Conservation (phyloP, 2,888 invertebrate species). For the Pemphredon lugubris region DNA sequence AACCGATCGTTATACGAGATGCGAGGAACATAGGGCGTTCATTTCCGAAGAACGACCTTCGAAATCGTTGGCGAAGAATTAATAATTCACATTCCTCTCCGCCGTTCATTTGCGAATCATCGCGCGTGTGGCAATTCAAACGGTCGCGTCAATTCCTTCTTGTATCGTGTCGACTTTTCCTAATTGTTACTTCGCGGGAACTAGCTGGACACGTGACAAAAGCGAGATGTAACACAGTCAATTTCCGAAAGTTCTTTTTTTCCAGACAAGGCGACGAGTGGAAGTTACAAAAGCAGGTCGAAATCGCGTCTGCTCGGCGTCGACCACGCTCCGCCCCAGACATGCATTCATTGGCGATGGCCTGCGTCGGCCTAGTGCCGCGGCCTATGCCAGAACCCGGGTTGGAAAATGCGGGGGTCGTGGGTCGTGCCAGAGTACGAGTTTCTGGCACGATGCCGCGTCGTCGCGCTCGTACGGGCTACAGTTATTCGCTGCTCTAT, state of each 20-base stretch:
- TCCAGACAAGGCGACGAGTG: constrained; percentile 21
- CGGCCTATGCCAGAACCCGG: constrained; percentile 76
- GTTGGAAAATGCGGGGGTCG: constrained; percentile 69
- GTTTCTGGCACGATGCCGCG: constrained; percentile 77
- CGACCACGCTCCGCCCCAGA: constrained; percentile 77
- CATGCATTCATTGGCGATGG: constrained; percentile 79
- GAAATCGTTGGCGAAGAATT: neutral
- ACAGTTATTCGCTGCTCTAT: constrained; percentile 65
- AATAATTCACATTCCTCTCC: too few species aligned
- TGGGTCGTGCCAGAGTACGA: constrained; percentile 68
- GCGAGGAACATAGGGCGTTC: neutral
- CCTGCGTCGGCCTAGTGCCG: constrained; percentile 77
- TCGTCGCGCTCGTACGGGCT: constrained; percentile 71
- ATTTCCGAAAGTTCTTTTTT: constrained; percentile 26
- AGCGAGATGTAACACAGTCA: constrained; percentile 42
- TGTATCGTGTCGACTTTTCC: too few species aligned
- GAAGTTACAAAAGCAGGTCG: constrained; percentile 61
- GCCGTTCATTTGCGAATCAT: too few species aligned
- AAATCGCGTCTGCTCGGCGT: constrained; percentile 69
- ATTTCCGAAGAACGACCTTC: neutral
- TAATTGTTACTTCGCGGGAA: too few species aligned
- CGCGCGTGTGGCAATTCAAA: too few species aligned
- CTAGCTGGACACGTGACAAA: too few species aligned
- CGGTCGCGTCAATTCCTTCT: too few species aligned
- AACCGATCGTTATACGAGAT: neutral